These are phyloP conservation scores for Apostichopus leukothele DNA, from an alignment of 53 echinoderm and acorn worm genomes.

Conservation along the genomic window DNA sequence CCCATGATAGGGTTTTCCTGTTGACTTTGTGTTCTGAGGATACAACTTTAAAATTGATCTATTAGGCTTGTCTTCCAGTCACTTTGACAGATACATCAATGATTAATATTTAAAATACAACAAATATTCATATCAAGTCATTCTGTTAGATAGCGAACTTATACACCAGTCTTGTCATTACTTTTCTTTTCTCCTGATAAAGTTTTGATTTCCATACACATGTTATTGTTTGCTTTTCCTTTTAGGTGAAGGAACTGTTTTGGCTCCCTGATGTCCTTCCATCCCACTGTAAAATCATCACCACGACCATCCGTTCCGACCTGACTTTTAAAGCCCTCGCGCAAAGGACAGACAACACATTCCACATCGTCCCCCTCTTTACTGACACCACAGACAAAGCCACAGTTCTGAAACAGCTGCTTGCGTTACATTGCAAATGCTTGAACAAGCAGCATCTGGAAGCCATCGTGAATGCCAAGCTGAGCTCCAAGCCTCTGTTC, in stretches of 20 bases:
- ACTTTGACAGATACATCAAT: no score
- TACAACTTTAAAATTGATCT: no score
- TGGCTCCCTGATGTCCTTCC: conserved; percentile 82
- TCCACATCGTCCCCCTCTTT: conserved; percentile 65
- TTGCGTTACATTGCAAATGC: conserved; percentile 83
- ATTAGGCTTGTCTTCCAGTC: no score
- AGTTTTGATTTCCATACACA: no score
- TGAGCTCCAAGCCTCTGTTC: conserved; percentile 88
- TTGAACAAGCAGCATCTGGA: conserved; percentile 68
- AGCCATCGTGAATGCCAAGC: conserved; percentile 65
- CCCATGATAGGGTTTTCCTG: no score
- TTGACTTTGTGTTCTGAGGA: no score
- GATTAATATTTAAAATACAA: no score
- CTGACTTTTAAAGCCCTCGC: conserved; percentile 84
- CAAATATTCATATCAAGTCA: no score
- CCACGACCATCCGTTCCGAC: conserved; percentile 82
- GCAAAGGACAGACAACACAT: conserved; percentile 55
- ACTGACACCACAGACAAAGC: conserved; percentile 60
- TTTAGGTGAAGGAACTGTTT: conserved; percentile 85
- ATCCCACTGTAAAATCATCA: conserved; percentile 77
- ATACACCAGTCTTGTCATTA: no score
- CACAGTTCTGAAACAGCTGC: conserved; percentile 65
- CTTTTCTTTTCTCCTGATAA: no score
- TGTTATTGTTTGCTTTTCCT: no score
- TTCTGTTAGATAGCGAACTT: neutral